These are phyloP conservation scores for Proisotoma minuta DNA, from an alignment of 2,888 invertebrate species.

Conservation along the genomic window DNA sequence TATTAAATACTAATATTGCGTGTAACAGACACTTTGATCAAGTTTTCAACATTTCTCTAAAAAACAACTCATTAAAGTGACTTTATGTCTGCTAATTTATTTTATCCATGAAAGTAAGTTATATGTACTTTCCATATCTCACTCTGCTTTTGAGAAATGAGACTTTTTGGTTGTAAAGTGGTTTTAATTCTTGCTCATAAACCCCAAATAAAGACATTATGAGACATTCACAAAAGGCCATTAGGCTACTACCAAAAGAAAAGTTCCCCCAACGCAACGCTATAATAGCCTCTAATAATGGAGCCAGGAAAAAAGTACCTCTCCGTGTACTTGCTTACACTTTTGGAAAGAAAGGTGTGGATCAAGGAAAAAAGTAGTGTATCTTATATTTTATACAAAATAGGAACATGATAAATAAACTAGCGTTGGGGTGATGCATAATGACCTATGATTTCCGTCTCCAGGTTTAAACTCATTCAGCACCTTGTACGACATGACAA, in stretches of 20 bases:
- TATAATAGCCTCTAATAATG: constrained; percentile 16
- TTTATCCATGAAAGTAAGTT: too few relatives aligned
- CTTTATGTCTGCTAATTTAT: too few relatives aligned
- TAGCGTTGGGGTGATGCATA: constrained; percentile 5
- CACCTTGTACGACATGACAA: neutral
- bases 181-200: constrained; percentile 13
- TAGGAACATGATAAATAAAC: neutral
- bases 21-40: too few relatives aligned
- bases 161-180: too few relatives aligned
- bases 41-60: too few relatives aligned
- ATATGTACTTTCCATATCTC: too few relatives aligned
- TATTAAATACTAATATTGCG: too few relatives aligned
- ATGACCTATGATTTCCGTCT: constrained; percentile 29
- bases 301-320: neutral
- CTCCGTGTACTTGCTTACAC: neutral
- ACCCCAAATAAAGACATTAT: constrained; percentile 19
- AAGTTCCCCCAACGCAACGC: neutral
- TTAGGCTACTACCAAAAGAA: constrained; percentile 9
- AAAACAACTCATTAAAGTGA: too few relatives aligned
- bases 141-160: too few relatives aligned
- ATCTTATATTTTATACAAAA: neutral
- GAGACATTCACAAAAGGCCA: constrained; percentile 16
- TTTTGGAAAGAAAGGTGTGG: neutral
- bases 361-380: neutral
- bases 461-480: neutral